These are phyloP conservation scores for Macaria liturata DNA, from an alignment of 2,888 invertebrate genomes.

Conservation along the genomic window DNA sequence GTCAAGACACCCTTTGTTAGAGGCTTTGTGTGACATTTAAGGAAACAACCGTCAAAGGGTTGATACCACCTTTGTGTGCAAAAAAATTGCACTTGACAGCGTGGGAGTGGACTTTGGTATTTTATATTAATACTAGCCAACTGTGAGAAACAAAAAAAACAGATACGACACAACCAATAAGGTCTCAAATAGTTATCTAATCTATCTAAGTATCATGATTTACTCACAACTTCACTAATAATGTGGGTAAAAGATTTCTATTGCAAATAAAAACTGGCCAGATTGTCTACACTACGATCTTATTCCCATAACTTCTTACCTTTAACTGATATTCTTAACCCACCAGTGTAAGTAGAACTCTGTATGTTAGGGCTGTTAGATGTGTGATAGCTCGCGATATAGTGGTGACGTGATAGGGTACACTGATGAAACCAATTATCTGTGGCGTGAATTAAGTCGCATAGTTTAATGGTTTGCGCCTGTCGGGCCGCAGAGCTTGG, in stretches of 20 bases:
- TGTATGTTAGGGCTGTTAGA: constrained; percentile 3
- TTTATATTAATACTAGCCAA: too few species aligned
- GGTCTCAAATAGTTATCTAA: too few species aligned
- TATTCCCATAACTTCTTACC: constrained; percentile 55
- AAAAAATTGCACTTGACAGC: constrained; percentile 66
- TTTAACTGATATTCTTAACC: constrained; percentile 19
- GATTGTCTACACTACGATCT: constrained; percentile 47
- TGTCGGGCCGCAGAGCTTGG: constrained; percentile 38
- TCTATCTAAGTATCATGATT: too few species aligned
- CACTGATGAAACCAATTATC: constrained; percentile 71
- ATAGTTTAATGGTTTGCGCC: constrained; percentile 47
- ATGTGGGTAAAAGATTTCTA: constrained; percentile 46
- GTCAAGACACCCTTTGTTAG: constrained; percentile 76
- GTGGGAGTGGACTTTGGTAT: constrained; percentile 54
- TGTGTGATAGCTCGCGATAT: constrained; percentile 24
- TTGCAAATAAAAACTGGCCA: constrained; percentile 47
- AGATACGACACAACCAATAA: too few species aligned
- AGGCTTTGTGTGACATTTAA: constrained; percentile 58
- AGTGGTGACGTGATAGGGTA: constrained; percentile 34
- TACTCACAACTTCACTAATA: constrained; percentile 13
- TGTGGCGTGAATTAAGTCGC: constrained; percentile 66
- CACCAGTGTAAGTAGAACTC: constrained; percentile 36
- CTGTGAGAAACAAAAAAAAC: too few species aligned
- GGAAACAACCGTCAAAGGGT: constrained; percentile 64
- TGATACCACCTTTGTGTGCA: constrained; percentile 63